Evolutionary conservation across 2,888 invertebrate species (phyloP), one percentile per base, ranked within the genome.

Genomic region (Schizaphis graminum): DNA sequence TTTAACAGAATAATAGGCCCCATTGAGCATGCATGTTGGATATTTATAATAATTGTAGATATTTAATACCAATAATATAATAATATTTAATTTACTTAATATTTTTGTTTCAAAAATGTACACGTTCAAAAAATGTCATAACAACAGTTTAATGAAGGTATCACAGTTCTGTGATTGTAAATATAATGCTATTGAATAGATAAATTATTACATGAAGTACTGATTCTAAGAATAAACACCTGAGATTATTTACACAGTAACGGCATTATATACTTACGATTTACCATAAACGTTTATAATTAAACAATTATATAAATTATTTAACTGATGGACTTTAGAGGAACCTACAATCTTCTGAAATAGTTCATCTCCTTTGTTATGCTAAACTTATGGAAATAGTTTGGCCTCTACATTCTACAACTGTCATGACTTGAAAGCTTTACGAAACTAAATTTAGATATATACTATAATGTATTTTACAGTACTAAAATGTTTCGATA

Each of bases 361-460:
- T 91, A 91, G 90, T 91, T 91, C 47, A 26, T 91, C n/a, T 67
- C 49, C 90, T 67, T 67, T 91, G 90, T 91, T 77, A 49, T 49
- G 49, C 49, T 77, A 10, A 49, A 91, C 49, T 91, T 47, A 67
- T 49, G 41, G 35, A 91, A 91, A 91, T 91, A 91, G 90, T 91
- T 91, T 49, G 49, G 49, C n/a, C 35, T 49, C 67, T 26, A 16
- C 26, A 57, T 47, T 44, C 44, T 41, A 91, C 91, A 53, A 53
- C 35, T 77, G 35, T 84, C 91, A 41, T 41, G 77, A 53, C 57
- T 61, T 47, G 53, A 47, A 77, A 91, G 84, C 53, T 84, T 53
- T 84, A n/a, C 84, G 84, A 35, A 84, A 84, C 91, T 84, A 91
- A 53, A 84, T 91, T 53, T 53, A 53, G 35, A 91, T 84, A 84